These are phyloP conservation scores for Gallinago jamesoni DNA, from an alignment of 2,113 vertebrate species.

Conservation along the genomic window DNA sequence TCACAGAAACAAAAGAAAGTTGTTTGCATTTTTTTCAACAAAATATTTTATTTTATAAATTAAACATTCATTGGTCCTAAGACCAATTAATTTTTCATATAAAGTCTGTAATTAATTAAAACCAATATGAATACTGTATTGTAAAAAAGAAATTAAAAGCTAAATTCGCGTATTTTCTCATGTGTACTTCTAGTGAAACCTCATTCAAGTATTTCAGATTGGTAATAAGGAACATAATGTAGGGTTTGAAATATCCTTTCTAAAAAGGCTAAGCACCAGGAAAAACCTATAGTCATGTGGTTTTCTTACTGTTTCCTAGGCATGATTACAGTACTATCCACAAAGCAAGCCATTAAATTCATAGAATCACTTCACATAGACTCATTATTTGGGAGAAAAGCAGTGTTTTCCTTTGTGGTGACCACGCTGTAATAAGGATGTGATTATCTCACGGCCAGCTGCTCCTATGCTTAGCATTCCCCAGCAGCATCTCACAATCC, in stretches of 20 bases:
- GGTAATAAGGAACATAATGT: background rate
- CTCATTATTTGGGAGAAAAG: background rate
- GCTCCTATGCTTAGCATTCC: background rate
- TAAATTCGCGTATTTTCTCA: background rate
- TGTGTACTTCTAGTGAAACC: background rate
- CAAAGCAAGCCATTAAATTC: background rate
- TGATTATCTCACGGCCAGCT: rapidly evolving
- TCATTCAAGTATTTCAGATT: background rate
- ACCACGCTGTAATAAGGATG: background rate
- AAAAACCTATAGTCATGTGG: background rate
- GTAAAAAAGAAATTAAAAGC: background rate
- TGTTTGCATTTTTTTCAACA: background rate
- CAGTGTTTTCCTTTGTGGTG: background rate
- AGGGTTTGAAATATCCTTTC: background rate
- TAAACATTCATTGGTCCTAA: background rate
- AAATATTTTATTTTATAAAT: background rate
- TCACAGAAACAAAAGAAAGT: background rate
- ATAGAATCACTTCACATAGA: background rate
- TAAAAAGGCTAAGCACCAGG: background rate
- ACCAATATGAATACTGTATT: background rate
- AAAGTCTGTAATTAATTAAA: background rate
- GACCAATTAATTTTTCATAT: background rate
- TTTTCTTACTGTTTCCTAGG: background rate
- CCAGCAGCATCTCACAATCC: background rate
- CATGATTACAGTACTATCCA: background rate